Base-by-base conservation (phyloP, 2,797 vertebrate genomes). In the Falco novaeseelandiae region DNA sequence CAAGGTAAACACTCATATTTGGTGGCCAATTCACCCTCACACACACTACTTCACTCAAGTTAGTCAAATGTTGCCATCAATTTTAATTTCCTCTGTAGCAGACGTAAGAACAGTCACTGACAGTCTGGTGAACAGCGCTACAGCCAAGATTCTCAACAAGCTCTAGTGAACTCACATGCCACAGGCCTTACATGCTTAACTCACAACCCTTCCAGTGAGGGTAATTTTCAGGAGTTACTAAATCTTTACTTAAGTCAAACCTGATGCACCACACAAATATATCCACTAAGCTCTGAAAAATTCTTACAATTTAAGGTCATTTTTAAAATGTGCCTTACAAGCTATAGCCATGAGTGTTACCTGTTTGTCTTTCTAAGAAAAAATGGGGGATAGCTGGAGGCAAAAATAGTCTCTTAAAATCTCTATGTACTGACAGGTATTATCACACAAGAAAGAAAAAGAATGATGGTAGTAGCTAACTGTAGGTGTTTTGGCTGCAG, bases 401-500 rank as follows among this genome's bases (percentile, higher is more conserved):
- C 8, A 86, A 87, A 78, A 79, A 27, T 7, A 38, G 29, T 22
- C 13, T 46, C 30, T 51, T 76, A 42, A 70, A 42, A 40, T 15
- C 3, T 69, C 34, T 12, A 34, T 5, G 12, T 44, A 36, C 26
- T 42, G 66, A 52, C 58, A 42, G 2, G 10, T 23, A 46, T 51
- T 36, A 62, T 6, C 29, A 81, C 12, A 19, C 14, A 66, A 58
- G 66, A 61, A 91, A 25, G 32, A 42, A 54, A 63, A 77, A 38
- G 19, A 79, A 30, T 8, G 8, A n/a, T 1, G 2, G 36, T 2
- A 52, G 46, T 7, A 8, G 25, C n/a, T 11, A 52, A 38, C 32
- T 87, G 97, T 98, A 99, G 97, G 98, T 99, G 78, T 95, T 98
- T 89, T 99, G 98, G 66, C 98, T 97, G 84, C 99, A 98, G 98